phyloP scores from a whole-genome alignment of 2,888 invertebrate genomes.

The Octonoba sinensis region DNA sequence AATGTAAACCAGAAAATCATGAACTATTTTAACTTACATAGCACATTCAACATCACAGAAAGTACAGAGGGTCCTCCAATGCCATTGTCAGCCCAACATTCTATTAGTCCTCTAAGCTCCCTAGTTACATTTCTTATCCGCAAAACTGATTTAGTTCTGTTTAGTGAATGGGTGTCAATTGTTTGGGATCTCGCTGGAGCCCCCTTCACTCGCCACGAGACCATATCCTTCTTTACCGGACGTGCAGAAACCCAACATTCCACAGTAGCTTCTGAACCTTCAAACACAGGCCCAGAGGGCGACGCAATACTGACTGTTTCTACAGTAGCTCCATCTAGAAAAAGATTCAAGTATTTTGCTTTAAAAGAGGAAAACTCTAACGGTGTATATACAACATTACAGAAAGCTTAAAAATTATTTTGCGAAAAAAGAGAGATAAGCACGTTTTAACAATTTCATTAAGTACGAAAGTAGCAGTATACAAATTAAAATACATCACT shows the following conservation, averaged over 20 bases:
- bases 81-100: slow-evolving; percentile 65
- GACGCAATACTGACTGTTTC: slow-evolving; percentile 49
- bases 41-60: slow-evolving; percentile 41
- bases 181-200: slow-evolving; percentile 72
- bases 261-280: slow-evolving; percentile 84
- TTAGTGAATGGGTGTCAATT: slow-evolving; percentile 52
- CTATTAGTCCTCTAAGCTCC: slow-evolving; percentile 53
- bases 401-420: neutral
- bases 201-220: slow-evolving; percentile 81
- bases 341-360: neutral
- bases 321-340: slow-evolving; percentile 47
- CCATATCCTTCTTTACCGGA: slow-evolving; percentile 84
- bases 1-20: neutral
- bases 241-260: slow-evolving; percentile 89
- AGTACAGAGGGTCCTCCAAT: slow-evolving; percentile 56
- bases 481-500: too few species aligned
- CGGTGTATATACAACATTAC: too few species aligned
- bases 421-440: neutral
- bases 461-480: too few species aligned
- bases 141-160: slow-evolving; percentile 51
- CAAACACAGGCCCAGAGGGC: slow-evolving; percentile 68
- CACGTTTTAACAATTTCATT: too few species aligned
- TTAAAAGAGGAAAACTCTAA: too few species aligned
- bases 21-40: slow-evolving; percentile 43
- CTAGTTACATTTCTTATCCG: slow-evolving; percentile 48